Evolutionary conservation across 1,140 invertebrate genomes (phyloP).

Genomic region (Sycophaga agraensis): DNA sequence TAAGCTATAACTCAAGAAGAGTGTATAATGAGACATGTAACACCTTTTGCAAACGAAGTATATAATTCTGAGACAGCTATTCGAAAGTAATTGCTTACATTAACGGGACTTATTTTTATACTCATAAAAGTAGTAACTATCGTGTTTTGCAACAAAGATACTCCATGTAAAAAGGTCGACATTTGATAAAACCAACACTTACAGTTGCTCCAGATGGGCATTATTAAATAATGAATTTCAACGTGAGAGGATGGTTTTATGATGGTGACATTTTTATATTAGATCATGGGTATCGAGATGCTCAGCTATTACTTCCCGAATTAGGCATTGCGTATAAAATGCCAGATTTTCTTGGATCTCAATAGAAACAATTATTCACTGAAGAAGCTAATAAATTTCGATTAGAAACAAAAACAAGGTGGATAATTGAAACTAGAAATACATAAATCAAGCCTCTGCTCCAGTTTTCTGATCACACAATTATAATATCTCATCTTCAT

Average conservation of each 20-base stretch:
- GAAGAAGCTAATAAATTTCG: conserved; percentile 24
- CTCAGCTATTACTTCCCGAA: background rate
- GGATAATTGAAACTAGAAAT: conserved; percentile 18
- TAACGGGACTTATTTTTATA: no score
- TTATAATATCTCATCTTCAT: conserved; percentile 10
- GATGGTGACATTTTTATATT: conserved; percentile 18
- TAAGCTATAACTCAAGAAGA: no score
- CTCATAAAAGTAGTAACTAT: conserved; percentile 7
- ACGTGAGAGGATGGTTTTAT: conserved; percentile 19
- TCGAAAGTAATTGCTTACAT: no score
- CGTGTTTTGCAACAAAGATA: conserved; percentile 5
- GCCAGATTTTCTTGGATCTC: conserved; percentile 2
- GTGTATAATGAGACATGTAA: no score
- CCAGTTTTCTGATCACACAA: background rate
- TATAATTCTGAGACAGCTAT: no score
- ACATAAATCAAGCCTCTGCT: conserved; percentile 12
- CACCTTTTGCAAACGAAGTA: no score
- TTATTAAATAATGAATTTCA: conserved; percentile 8
- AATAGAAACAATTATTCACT: conserved; percentile 13
- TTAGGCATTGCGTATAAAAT: conserved; percentile 20
- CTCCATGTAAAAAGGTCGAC: conserved; percentile 15
- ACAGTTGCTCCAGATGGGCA: conserved; percentile 21
- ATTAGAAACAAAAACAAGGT: conserved; percentile 24
- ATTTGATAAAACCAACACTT: conserved; percentile 16
- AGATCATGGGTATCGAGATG: conserved; percentile 22